A percentile compares a stretch with the other conserved stretches of the same genome.
These are phyloP conservation scores for Conops quadrifasciatus DNA, from an alignment of 2,888 invertebrate genomes.

Conservation along the genomic window DNA sequence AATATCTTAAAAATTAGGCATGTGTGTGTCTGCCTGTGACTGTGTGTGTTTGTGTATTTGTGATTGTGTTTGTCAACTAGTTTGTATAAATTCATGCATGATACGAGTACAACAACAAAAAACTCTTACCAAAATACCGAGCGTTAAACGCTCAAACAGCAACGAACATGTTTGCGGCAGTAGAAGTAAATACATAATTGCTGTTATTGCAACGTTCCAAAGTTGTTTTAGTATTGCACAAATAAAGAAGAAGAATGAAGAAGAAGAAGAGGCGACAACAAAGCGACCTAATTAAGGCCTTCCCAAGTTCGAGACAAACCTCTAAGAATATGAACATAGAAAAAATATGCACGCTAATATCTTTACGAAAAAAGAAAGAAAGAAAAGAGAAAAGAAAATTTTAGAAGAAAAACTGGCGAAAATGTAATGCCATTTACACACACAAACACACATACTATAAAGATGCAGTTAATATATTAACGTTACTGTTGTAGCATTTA, in stretches of 20 bases:
- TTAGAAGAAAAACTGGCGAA: background rate
- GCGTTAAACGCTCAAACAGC: background rate
- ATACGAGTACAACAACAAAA: background rate
- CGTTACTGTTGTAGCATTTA: background rate
- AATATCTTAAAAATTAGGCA: slow-evolving; percentile 26
- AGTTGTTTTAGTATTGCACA: no score
- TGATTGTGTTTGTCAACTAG: slow-evolving; percentile 30
- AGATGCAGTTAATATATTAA: background rate
- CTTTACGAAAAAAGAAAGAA: slow-evolving; percentile 11
- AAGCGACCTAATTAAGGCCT: background rate
- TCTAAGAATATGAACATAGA: slow-evolving; percentile 38
- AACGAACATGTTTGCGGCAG: background rate
- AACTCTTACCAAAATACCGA: background rate
- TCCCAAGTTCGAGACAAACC: slow-evolving; percentile 13
- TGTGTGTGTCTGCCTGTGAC: slow-evolving; percentile 15
- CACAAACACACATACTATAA: background rate
- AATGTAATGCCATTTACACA: slow-evolving; percentile 1
- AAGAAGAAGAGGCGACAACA: background rate
- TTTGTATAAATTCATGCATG: slow-evolving; percentile 35
- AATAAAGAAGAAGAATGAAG: background rate
- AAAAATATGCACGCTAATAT: slow-evolving; percentile 19
- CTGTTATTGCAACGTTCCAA: background rate
- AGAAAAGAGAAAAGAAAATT: background rate
- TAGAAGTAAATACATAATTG: no score
- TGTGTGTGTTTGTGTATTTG: slow-evolving; percentile 10